Evolutionary conservation across 2,797 vertebrate species (phyloP).

Genomic region (Prunella strophiata): DNA sequence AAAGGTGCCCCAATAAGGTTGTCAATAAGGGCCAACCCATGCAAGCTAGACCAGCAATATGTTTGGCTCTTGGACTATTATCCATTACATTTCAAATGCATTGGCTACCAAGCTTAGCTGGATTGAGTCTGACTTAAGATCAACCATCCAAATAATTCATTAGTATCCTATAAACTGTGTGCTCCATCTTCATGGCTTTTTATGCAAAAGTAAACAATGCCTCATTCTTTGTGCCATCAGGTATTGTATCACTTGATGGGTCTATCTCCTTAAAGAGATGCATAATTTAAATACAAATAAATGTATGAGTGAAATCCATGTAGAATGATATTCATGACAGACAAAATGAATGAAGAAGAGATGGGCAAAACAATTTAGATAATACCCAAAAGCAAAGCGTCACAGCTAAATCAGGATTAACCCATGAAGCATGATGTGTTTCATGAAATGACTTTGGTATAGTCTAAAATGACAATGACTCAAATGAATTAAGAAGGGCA

Average conservation of each 20-base stretch:
- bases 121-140: slow-evolving; percentile 20
- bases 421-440: background rate
- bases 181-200: slow-evolving; percentile 3
- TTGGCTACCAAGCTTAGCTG: background rate
- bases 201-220: slow-evolving; percentile 32
- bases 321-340: slow-evolving; percentile 20
- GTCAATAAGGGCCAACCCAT: background rate
- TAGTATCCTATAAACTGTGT: background rate
- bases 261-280: slow-evolving; percentile 34
- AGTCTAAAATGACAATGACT: background rate
- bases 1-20: background rate
- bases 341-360: slow-evolving; percentile 16
- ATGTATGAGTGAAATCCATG: slow-evolving; percentile 9
- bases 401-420: slow-evolving; percentile 53
- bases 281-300: slow-evolving; percentile 46
- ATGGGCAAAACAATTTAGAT: slow-evolving; percentile 37
- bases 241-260: background rate
- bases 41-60: background rate
- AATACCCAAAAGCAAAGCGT: slow-evolving; percentile 34
- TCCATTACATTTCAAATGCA: background rate
- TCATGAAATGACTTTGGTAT: background rate
- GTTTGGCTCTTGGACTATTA: background rate
- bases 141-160: slow-evolving; percentile 41
- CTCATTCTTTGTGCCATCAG: background rate
- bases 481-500: background rate